Conservation (phyloP, 2,888 invertebrate genomes). For the Pyrrhosoma nymphula region DNA sequence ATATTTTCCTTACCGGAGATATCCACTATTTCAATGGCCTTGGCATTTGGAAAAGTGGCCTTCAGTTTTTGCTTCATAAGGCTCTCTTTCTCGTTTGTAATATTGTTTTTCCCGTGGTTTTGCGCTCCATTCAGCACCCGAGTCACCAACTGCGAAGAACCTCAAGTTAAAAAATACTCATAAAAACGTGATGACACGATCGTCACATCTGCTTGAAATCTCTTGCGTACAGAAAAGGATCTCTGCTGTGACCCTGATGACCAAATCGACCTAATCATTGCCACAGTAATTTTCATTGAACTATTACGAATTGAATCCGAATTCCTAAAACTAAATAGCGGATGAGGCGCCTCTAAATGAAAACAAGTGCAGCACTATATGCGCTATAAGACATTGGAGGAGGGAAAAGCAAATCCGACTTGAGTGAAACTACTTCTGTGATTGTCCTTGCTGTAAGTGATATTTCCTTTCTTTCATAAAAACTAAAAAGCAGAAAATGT, state of each 20-base stretch:
- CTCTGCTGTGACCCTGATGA: background rate
- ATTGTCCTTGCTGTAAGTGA: too few species aligned
- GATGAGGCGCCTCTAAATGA: background rate
- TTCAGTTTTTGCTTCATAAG: slow-evolving; percentile 78
- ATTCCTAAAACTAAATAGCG: too few species aligned
- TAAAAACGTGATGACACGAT: background rate
- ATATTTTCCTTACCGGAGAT: slow-evolving; percentile 80
- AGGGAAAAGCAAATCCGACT: background rate
- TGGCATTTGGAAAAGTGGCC: slow-evolving; percentile 82
- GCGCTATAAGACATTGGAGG: background rate
- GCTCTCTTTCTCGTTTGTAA: slow-evolving; percentile 75
- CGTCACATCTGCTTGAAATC: background rate
- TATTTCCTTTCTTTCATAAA: too few species aligned
- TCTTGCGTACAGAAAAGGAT: background rate
- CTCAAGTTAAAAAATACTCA: background rate
- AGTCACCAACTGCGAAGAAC: background rate
- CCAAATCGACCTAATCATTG: background rate
- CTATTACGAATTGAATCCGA: too few species aligned
- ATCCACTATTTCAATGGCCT: slow-evolving; percentile 84
- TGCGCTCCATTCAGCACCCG: background rate
- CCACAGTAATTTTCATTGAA: too few species aligned
- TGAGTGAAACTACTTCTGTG: too few species aligned
- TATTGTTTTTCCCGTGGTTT: background rate
- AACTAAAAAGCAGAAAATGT: too few species aligned
- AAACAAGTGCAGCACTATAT: background rate